phyloP scores from a whole-genome alignment of 2,797 vertebrate genomes.

The Helarctos malayanus region DNA sequence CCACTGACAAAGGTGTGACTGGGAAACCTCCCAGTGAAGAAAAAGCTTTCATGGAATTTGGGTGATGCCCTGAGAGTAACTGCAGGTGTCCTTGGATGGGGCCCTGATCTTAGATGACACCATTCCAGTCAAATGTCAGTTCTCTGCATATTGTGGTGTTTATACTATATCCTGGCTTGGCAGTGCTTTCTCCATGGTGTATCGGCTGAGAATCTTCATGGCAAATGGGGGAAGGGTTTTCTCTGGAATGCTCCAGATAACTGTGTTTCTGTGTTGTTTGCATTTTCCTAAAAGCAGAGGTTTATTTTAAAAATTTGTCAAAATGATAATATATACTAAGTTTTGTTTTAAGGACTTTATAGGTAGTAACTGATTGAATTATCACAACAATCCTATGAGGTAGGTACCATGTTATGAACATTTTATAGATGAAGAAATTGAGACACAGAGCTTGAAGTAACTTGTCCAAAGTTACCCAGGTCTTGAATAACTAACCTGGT shows the following conservation, averaged over 20 bases:
- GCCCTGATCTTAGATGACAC: not conserved
- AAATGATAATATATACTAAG: not conserved
- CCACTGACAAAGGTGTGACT: not conserved
- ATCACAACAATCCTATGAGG: not conserved
- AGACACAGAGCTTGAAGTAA: not conserved
- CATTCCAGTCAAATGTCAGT: not conserved
- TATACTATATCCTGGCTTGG: not conserved
- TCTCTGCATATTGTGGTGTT: not conserved
- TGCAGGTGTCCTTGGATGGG: not conserved
- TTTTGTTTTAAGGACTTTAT: not conserved
- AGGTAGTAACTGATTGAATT: conserved; percentile 7
- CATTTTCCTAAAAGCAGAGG: not conserved
- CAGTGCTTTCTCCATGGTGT: not conserved
- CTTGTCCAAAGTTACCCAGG: not conserved
- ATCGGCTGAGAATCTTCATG: not conserved
- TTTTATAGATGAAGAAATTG: not conserved
- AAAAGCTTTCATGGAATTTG: not conserved
- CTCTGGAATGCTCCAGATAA: not conserved
- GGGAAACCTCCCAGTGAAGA: not conserved
- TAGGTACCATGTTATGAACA: not conserved
- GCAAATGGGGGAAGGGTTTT: not conserved
- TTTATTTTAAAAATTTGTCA: not conserved
- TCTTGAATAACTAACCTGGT: not conserved
- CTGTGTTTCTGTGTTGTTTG: not conserved
- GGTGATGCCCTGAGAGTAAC: not conserved